Evolutionary conservation across 2,113 vertebrate genomes (phyloP).

Genomic region (Sapayoa aenigma): DNA sequence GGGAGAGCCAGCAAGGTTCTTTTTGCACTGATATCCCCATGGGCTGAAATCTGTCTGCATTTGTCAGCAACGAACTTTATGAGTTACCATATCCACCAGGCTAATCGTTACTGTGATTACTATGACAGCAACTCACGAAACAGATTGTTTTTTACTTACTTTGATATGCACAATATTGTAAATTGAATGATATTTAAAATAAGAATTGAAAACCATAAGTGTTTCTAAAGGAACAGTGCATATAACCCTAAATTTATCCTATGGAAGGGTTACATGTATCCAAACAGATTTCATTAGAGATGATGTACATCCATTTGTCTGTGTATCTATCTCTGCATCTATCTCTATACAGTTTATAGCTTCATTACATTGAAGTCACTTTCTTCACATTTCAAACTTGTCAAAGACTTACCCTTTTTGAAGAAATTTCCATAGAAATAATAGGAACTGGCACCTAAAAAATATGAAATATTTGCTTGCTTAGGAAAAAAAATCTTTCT

Average conservation of each 20-base stretch:
- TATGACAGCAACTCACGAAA: background rate
- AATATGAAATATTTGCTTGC: background rate
- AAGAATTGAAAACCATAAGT: background rate
- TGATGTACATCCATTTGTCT: background rate
- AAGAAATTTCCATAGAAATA: conserved; percentile 90
- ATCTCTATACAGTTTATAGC: background rate
- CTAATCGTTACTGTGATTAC: background rate
- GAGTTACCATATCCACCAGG: background rate
- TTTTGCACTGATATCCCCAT: background rate
- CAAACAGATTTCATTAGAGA: background rate
- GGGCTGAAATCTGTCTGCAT: background rate
- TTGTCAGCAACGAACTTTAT: background rate
- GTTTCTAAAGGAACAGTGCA: background rate
- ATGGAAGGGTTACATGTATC: background rate
- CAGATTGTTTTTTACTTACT: background rate
- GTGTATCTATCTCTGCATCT: background rate
- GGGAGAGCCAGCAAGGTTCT: background rate
- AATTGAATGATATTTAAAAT: background rate
- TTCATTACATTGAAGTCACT: background rate
- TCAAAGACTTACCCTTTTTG: conserved; percentile 87
- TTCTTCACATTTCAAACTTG: background rate
- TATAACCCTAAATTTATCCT: background rate
- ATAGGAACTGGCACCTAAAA: conserved; percentile 85
- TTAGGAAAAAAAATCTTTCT: background rate
- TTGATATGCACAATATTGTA: background rate